Conservation (phyloP, 2,113 vertebrate genomes). For the Coreoperca whiteheadi region DNA sequence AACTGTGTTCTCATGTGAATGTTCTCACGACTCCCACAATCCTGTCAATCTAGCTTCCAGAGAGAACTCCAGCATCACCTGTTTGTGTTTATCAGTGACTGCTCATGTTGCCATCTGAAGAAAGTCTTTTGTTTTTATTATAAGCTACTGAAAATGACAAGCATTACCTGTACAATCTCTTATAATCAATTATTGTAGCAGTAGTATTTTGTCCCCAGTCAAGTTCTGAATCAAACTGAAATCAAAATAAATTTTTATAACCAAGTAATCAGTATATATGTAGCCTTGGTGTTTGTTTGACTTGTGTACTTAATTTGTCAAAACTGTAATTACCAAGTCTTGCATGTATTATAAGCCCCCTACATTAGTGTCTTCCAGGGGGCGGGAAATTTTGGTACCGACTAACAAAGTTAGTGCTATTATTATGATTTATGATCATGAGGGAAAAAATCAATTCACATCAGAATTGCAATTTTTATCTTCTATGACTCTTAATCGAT, state of each 20-base stretch:
- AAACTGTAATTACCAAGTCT: background rate
- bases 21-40: conserved; percentile 1
- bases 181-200: background rate
- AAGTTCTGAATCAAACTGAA: background rate
- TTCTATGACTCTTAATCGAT: background rate
- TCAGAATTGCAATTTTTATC: background rate
- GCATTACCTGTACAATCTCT: background rate
- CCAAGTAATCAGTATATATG: background rate
- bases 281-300: too few species aligned
- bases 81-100: background rate
- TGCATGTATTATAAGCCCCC: background rate
- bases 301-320: background rate
- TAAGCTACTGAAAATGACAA: background rate
- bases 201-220: background rate
- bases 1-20: conserved; percentile 7
- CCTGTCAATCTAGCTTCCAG: background rate
- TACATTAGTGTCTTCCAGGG: background rate
- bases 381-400: background rate
- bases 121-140: background rate
- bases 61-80: background rate
- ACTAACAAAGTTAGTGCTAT: background rate
- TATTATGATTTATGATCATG: background rate
- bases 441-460: background rate
- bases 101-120: background rate
- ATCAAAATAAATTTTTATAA: background rate